Conservation (phyloP, 2,797 vertebrate genomes). For the Girardinus metallicus region DNA sequence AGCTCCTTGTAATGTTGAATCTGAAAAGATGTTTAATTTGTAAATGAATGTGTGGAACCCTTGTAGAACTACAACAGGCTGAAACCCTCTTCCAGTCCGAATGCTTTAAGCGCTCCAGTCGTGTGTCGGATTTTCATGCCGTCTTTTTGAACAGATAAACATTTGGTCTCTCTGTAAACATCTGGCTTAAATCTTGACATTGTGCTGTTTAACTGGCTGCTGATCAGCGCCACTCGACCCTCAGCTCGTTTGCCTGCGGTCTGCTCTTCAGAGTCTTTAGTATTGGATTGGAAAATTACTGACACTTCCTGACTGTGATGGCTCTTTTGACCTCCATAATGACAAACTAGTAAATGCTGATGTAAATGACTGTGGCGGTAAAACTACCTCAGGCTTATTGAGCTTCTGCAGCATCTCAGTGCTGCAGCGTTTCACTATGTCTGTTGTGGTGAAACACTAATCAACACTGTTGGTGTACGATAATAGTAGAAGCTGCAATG, state of each 20-base stretch:
- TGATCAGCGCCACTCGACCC: constrained; percentile 18
- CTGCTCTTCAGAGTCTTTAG: constrained; percentile 27
- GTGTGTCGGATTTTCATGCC: not conserved
- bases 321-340: constrained; percentile 10
- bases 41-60: not conserved
- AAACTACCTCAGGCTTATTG: constrained; percentile 6
- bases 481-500: not conserved
- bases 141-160: constrained; percentile 34
- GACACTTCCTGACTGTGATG: constrained; percentile 8
- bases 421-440: not conserved
- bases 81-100: not conserved
- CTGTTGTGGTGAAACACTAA: not conserved
- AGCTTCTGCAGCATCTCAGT: not conserved
- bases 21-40: not conserved
- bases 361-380: not conserved
- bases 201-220: constrained; percentile 30
- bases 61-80: not conserved
- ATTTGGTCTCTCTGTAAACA: constrained; percentile 14
- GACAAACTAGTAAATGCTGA: not conserved
- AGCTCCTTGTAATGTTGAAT: too few species aligned
- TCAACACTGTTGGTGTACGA: not conserved
- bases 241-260: constrained; percentile 23
- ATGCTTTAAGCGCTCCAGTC: constrained; percentile 12
- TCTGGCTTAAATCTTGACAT: constrained; percentile 28
- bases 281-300: constrained; percentile 14